These are phyloP conservation scores for Pseudoatta argentina DNA, from an alignment of 1,140 invertebrate species.

Conservation along the genomic window DNA sequence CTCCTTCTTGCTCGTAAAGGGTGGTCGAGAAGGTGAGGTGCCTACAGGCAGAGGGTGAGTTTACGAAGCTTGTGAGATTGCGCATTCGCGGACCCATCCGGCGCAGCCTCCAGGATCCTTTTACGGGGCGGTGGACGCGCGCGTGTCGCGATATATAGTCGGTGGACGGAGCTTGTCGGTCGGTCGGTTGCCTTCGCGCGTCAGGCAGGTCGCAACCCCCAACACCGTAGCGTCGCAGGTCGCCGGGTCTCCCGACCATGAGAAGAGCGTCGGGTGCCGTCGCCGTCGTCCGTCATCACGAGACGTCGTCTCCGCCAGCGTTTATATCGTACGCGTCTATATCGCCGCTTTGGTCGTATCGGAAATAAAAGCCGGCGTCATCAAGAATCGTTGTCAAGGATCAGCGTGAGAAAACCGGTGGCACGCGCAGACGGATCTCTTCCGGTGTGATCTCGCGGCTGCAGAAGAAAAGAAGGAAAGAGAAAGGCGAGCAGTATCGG, in stretches of 20 bases:
- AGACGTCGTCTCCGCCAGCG: slow-evolving; percentile 55
- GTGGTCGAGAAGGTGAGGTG: slow-evolving; percentile 16
- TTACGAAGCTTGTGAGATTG: slow-evolving; percentile 35
- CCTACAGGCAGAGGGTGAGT: slow-evolving; percentile 26
- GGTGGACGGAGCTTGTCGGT: slow-evolving; percentile 46
- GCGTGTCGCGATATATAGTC: slow-evolving; percentile 37
- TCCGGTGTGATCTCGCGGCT: slow-evolving; percentile 3
- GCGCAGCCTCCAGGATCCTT: slow-evolving; percentile 56
- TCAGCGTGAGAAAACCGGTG: background rate
- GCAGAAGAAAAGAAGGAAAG: background rate
- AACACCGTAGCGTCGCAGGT: slow-evolving; percentile 58
- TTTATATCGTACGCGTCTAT: slow-evolving; percentile 23
- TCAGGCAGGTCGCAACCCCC: slow-evolving; percentile 74
- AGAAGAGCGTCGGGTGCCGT: too few species aligned
- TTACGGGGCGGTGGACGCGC: slow-evolving; percentile 45
- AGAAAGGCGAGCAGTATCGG: background rate
- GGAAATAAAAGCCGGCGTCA: slow-evolving; percentile 13
- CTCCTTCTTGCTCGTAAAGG: background rate
- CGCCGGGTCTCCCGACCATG: background rate
- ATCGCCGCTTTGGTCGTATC: background rate
- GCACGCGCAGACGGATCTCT: background rate
- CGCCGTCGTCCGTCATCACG: slow-evolving; percentile 44
- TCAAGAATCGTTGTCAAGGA: background rate
- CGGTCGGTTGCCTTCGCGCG: slow-evolving; percentile 64
- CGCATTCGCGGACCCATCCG: slow-evolving; percentile 26